phyloP scores from a whole-genome alignment of 2,797 vertebrate genomes.

The Pipistrellus nathusii region DNA sequence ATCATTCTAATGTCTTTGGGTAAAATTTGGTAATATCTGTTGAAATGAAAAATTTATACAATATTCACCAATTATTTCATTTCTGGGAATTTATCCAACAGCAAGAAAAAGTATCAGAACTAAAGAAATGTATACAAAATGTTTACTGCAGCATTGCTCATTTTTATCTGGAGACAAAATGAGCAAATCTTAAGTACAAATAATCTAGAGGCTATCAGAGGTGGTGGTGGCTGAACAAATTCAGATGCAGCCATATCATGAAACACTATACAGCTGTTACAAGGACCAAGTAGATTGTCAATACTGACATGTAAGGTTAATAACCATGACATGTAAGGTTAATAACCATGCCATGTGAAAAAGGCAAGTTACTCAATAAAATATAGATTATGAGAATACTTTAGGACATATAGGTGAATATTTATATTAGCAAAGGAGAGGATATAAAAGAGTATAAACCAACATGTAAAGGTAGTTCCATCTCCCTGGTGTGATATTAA shows the following conservation, averaged over 20 bases:
- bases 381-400: neutral
- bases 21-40: neutral
- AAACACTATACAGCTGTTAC: neutral
- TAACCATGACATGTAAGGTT: neutral
- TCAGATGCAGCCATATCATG: fast-evolving
- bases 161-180: conserved; percentile 16
- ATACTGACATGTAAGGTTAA: no score
- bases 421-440: neutral
- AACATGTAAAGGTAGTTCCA: neutral
- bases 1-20: neutral
- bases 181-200: neutral
- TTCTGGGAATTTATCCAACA: neutral
- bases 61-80: neutral
- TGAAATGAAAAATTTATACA: conserved; percentile 29
- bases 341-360: neutral
- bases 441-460: neutral
- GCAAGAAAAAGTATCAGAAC: neutral
- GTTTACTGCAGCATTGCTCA: neutral
- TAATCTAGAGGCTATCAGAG: neutral
- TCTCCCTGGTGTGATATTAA: fast-evolving
- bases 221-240: neutral
- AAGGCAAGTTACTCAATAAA: neutral
- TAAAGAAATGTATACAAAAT: neutral
- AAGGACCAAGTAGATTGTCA: neutral
- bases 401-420: neutral